These are phyloP conservation scores for Aurelia coerulea DNA, from an alignment of 30 jellyfish, hydroid and myxozoan species.

Conservation along the genomic window DNA sequence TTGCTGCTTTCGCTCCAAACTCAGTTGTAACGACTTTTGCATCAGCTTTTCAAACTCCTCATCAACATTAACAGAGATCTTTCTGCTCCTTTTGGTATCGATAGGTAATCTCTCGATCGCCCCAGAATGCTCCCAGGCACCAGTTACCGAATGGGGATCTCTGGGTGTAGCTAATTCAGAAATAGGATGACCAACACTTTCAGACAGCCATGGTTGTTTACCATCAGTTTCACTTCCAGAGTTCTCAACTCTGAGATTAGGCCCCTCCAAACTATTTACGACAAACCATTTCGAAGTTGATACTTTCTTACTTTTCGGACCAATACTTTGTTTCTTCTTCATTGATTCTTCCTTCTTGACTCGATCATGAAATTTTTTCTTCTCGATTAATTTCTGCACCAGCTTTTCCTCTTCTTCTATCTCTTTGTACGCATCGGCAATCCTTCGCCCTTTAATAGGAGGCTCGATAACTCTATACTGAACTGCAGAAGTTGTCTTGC, in stretches of 20 bases:
- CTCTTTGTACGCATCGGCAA: conserved; percentile 53
- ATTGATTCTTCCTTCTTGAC: conserved; percentile 20
- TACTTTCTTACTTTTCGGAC: background rate
- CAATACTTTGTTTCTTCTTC: conserved; percentile 3
- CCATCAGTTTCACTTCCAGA: background rate
- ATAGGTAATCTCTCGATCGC: background rate
- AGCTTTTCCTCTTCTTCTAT: conserved; percentile 60
- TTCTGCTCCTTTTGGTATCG: no score
- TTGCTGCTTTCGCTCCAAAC: conserved; percentile 8
- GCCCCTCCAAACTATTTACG: background rate
- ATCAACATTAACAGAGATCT: conserved; percentile 1
- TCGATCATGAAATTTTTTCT: conserved; percentile 50
- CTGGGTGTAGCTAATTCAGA: background rate
- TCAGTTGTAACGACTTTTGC: conserved; percentile 33
- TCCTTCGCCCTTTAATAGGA: conserved; percentile 61
- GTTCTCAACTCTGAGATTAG: background rate
- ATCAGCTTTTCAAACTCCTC: conserved; percentile 55
- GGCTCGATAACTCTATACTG: conserved; percentile 55
- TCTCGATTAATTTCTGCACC: conserved; percentile 37
- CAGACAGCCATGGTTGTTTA: background rate
- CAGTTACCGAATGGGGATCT: background rate
- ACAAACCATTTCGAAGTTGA: background rate
- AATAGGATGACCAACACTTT: background rate
- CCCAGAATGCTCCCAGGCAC: background rate
- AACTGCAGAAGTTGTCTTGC: background rate